A percentile compares a stretch with the other conserved stretches of the same genome.
Conservation (phyloP, 2,797 vertebrate species). For the Pitangus sulphuratus region DNA sequence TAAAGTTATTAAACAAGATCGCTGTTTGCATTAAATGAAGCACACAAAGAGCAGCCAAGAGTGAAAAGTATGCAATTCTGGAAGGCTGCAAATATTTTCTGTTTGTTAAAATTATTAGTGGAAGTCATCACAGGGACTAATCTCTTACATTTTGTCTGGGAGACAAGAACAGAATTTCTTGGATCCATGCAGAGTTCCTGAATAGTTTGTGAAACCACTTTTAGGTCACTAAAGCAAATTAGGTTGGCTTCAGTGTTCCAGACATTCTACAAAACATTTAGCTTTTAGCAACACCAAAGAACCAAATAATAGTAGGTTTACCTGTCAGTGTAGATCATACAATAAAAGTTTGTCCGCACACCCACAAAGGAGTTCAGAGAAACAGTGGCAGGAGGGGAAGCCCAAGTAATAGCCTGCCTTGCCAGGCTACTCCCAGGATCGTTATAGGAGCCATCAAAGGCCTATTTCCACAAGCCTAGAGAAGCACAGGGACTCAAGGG, state of each 20-base stretch:
- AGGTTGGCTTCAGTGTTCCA: neutral
- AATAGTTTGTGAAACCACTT: neutral
- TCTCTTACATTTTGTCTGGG: neutral
- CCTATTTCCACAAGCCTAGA: neutral
- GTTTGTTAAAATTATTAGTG: slow-evolving; percentile 35
- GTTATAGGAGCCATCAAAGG: neutral
- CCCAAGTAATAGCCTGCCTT: neutral
- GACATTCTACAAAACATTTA: neutral
- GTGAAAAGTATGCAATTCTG: neutral
- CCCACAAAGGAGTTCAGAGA: neutral
- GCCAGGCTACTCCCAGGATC: neutral
- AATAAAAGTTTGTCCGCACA: neutral
- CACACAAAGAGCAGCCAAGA: neutral
- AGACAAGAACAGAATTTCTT: neutral
- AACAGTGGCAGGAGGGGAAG: neutral
- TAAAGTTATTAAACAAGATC: slow-evolving; percentile 7
- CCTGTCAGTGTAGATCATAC: neutral
- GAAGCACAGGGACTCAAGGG: neutral
- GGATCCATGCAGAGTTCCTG: neutral
- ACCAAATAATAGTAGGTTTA: neutral
- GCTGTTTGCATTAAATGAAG: slow-evolving; percentile 5
- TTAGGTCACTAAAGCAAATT: neutral
- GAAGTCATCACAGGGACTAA: neutral
- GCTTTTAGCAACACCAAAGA: neutral
- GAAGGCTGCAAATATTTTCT: slow-evolving; percentile 7